Conservation (phyloP, 2,113 vertebrate species). For the Ivindomyrus marchei region DNA sequence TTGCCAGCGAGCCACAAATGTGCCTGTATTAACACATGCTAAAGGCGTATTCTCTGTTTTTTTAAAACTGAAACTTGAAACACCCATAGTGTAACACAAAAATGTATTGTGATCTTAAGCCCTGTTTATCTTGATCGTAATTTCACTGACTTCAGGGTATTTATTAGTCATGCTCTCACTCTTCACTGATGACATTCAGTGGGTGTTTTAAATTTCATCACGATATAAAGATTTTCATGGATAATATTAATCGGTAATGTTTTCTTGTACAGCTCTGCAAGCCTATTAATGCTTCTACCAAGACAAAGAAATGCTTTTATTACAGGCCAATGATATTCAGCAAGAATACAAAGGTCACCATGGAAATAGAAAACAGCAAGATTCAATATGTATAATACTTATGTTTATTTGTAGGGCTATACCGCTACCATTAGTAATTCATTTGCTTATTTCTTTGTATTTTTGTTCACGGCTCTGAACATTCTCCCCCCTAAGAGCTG, state of each 20-base stretch:
- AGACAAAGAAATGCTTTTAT: neutral
- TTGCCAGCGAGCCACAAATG: neutral
- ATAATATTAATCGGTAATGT: neutral
- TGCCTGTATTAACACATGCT: neutral
- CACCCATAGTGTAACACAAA: neutral
- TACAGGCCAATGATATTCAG: neutral
- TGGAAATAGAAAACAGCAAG: neutral
- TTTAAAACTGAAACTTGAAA: neutral
- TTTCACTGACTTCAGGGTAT: neutral
- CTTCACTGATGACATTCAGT: neutral
- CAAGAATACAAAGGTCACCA: neutral
- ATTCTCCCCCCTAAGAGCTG: neutral
- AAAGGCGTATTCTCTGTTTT: neutral
- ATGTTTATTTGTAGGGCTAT: neutral
- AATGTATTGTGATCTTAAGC: neutral
- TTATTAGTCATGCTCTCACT: neutral
- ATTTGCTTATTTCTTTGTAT: neutral
- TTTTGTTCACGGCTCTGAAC: conserved; percentile 17
- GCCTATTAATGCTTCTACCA: neutral
- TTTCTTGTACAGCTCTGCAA: neutral
- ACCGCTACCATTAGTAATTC: neutral
- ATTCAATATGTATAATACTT: neutral
- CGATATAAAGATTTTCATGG: neutral
- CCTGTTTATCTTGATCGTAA: neutral
- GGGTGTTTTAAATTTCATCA: neutral